Base-by-base conservation (phyloP, 2,888 invertebrate species). In the Chydorus sphaericus region DNA sequence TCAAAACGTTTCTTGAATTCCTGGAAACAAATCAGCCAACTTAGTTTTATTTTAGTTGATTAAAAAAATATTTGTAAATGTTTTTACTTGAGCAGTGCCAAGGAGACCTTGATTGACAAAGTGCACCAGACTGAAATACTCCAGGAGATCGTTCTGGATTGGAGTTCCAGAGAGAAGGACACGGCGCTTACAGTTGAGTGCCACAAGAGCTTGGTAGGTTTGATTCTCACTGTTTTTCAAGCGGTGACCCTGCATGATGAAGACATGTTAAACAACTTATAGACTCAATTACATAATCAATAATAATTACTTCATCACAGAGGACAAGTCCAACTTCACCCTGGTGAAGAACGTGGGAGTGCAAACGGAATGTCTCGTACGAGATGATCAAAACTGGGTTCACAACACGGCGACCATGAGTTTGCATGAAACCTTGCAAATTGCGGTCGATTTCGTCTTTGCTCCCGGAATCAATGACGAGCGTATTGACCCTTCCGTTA, bases 191-290 rank as follows among this genome's bases (percentile, higher is more conserved):
- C 93, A 85, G 65, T 89, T 85, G 16, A 98, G 74, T 0, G 85
- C 85, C 81, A 89, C 91, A 58, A 97, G 71, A 0, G 97, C 92
- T 68, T 86, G 85, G 69, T 97, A 97, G 0, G 97, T 98, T 70
- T 92, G 91, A 72, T 96, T 98, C 68, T 98, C 97, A 64, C 87
- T 87, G 70, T 99, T 99, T 70, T 98, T 99, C 55, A 99, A 71
- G 30, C 97, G 80, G 70, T 98, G 97, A 0, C 97, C 94, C 78
- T 79, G 61, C 3, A 61, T 49, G 10, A n/a, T n/a, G 48, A 5
- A 16, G 39, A 39, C 18, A 48, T 18, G 10, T 54, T 14, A 31
- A 28, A 33, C 10, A 7, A 30, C n/a, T 57, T 28, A 48, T 4
- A 50, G 8, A 49, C n/a, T 26, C n/a, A 49, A 14, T 1, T 11